Evolutionary conservation across 2,888 invertebrate species (phyloP).

Genomic region (Sinotaia quadrata): DNA sequence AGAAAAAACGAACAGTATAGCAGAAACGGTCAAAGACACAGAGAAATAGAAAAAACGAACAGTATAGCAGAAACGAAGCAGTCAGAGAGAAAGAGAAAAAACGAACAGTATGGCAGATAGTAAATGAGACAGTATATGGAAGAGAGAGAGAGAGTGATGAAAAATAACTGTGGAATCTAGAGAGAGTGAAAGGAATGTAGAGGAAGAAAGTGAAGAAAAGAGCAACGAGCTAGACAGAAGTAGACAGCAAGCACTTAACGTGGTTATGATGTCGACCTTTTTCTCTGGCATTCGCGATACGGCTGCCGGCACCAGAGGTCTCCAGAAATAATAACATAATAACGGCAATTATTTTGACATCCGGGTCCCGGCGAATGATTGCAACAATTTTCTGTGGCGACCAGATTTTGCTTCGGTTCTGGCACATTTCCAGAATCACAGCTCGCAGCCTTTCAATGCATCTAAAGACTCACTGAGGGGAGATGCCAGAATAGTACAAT

Average conservation of each 20-base stretch:
- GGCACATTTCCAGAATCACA: slow-evolving; percentile 10
- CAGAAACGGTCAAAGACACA: background rate
- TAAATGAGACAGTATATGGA: background rate
- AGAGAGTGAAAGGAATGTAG: background rate
- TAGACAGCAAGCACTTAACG: background rate
- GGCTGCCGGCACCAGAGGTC: background rate
- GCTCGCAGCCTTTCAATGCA: too few relatives aligned
- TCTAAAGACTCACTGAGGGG: too few relatives aligned
- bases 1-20: background rate
- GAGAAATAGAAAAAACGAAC: background rate
- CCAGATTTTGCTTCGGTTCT: background rate
- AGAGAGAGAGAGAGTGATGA: background rate
- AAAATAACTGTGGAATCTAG: background rate
- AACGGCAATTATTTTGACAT: slow-evolving; percentile 26
- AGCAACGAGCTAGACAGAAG: background rate
- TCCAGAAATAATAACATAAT: slow-evolving; percentile 30
- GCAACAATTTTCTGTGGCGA: slow-evolving; percentile 22
- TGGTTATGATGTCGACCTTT: slow-evolving; percentile 3
- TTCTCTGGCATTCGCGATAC: background rate
- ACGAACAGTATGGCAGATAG: background rate
- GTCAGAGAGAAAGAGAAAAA: background rate
- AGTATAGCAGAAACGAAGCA: background rate
- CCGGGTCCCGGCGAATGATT: slow-evolving; percentile 16
- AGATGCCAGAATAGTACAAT: too few relatives aligned
- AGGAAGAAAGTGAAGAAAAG: background rate